phyloP scores from a whole-genome alignment of 2,113 vertebrate genomes.

The Sapayoa aenigma region DNA sequence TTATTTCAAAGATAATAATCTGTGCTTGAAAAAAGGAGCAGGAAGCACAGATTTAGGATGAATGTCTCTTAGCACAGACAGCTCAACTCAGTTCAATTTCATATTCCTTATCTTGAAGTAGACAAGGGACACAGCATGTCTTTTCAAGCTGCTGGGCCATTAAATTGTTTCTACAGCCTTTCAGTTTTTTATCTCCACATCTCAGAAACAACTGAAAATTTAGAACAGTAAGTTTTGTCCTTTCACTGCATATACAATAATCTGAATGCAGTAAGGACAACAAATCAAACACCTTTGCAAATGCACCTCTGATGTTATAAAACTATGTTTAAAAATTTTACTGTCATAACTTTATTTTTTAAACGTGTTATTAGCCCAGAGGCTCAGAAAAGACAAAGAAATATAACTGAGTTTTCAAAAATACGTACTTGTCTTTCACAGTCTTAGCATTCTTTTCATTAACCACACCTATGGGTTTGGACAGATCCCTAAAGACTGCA shows the following conservation, averaged over 20 bases:
- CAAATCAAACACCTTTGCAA: neutral
- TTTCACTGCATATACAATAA: neutral
- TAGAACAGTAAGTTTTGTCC: neutral
- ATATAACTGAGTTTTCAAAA: neutral
- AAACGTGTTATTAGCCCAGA: neutral
- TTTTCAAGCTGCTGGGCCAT: neutral
- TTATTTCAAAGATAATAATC: neutral
- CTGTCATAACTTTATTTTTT: neutral
- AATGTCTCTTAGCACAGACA: neutral
- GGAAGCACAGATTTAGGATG: neutral
- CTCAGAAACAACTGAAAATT: neutral
- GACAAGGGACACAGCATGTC: neutral
- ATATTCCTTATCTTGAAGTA: neutral
- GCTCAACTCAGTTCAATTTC: neutral
- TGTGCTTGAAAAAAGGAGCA: neutral
- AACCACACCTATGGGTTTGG: conserved; percentile 91
- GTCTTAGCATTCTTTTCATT: conserved; percentile 93
- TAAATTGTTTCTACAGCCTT: neutral
- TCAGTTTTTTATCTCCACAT: neutral
- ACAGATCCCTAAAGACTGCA: conserved; percentile 90
- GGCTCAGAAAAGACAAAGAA: neutral
- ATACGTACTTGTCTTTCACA: conserved; percentile 87
- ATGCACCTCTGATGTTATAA: neutral
- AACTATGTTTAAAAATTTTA: neutral
- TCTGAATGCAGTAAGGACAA: neutral